Conservation (phyloP, 2,888 invertebrate species). For the Eristalis tenax region DNA sequence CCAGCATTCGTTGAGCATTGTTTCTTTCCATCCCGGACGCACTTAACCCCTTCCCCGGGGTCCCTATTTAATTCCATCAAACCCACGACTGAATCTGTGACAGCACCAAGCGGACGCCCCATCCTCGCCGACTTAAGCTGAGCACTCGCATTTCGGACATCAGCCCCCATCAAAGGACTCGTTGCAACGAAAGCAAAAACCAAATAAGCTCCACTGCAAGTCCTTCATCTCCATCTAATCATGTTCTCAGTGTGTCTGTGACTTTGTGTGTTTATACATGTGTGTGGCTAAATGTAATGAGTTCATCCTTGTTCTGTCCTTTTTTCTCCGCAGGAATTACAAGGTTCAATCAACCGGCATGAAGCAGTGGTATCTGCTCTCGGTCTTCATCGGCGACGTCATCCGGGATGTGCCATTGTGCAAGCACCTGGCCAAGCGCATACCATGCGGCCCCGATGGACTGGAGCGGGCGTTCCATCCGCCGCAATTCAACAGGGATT, state of each 20-base stretch:
- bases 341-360: conserved; percentile 88
- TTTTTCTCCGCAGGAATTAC: conserved; percentile 85
- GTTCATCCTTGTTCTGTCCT: conserved; percentile 46
- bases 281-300: conserved; percentile 61
- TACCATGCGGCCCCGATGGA: conserved; percentile 82
- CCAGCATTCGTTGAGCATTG: conserved; percentile 3
- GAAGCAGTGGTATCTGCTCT: conserved; percentile 91
- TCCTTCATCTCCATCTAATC: not conserved
- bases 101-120: not conserved
- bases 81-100: not conserved
- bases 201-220: conserved; percentile 48
- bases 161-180: conserved; percentile 50
- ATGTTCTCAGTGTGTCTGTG: not conserved
- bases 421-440: conserved; percentile 89
- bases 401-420: conserved; percentile 90
- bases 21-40: conserved; percentile 6
- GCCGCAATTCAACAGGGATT: conserved; percentile 73
- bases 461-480: conserved; percentile 76
- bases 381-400: conserved; percentile 93
- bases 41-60: conserved; percentile 9
- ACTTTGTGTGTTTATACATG: not conserved
- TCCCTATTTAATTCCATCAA: conserved; percentile 49
- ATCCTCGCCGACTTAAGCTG: conserved; percentile 45
- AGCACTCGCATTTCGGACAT: conserved; percentile 49
- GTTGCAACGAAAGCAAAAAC: conserved; percentile 45